A percentile compares a stretch with the other conserved stretches of the same genome.
phyloP scores from a whole-genome alignment of 2,113 vertebrate genomes.

The Zapornia atra region DNA sequence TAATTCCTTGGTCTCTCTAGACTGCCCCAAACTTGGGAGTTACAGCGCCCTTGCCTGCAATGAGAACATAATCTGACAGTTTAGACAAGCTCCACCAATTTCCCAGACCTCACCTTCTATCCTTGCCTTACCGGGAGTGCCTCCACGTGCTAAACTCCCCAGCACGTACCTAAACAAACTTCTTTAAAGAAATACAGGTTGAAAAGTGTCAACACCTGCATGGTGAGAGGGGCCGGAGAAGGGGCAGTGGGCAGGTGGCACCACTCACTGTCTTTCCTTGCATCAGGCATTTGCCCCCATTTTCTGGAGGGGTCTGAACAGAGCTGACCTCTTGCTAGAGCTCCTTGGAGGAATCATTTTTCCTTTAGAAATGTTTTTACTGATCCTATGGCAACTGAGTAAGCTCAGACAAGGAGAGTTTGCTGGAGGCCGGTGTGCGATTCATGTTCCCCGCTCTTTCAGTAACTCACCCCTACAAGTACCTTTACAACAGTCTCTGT shows the following conservation, averaged over 20 bases:
- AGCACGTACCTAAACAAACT: background rate
- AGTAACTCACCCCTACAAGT: background rate
- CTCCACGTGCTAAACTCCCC: background rate
- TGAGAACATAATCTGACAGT: background rate
- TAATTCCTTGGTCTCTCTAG: background rate
- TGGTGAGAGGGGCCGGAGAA: background rate
- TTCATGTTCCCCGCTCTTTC: background rate
- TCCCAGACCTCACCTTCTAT: background rate
- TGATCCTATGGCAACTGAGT: background rate
- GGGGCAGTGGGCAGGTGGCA: background rate
- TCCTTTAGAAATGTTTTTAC: background rate
- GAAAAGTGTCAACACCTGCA: background rate
- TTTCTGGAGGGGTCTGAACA: background rate
- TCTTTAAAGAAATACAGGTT: background rate
- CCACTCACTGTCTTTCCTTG: background rate
- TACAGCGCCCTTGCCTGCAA: background rate
- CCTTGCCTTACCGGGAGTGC: background rate
- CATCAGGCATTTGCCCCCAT: background rate
- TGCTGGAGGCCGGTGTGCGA: background rate
- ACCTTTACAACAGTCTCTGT: background rate
- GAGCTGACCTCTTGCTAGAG: background rate
- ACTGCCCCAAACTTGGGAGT: background rate
- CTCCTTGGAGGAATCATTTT: background rate
- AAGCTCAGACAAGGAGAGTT: background rate
- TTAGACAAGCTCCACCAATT: background rate